Conservation (phyloP, 2,113 vertebrate genomes). For the Xenopus tropicalis region UCB_Xtro_10.0 CM004445.2:8696501-8697000, state of each 20-base stretch:
- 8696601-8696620: constrained; percentile 78
- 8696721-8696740: neutral
- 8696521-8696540: constrained; percentile 60
- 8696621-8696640: constrained; percentile 66
- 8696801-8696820: no score
- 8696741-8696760: neutral
- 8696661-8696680: neutral
- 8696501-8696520: constrained; percentile 47
- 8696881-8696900: no score
- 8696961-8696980: no score
- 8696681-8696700: neutral
- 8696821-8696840: neutral
- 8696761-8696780: no score
- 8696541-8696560: constrained; percentile 62
- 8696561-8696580: constrained; percentile 90
- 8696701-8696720: neutral
- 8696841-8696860: no score
- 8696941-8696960: no score
- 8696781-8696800: no score
- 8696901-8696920: no score
- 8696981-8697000: no score
- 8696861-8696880: no score
- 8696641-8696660: constrained; percentile 13
- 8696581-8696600: constrained; percentile 91
- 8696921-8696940: no score